Evolutionary conservation across 2,888 invertebrate genomes (phyloP).

Genomic region (Orchestes rusci): DNA sequence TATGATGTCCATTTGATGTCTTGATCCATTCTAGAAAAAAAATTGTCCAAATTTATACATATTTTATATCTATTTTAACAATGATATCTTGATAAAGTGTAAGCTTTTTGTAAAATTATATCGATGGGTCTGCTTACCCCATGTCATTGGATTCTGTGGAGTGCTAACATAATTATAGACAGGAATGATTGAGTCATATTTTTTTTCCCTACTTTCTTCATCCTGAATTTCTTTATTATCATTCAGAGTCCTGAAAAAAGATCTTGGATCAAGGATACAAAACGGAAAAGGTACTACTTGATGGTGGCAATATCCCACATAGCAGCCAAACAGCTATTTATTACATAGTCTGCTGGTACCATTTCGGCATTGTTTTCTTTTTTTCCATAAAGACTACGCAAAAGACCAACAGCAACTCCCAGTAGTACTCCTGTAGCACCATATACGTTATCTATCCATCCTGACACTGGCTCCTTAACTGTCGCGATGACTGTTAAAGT

Average conservation of each 20-base stretch:
- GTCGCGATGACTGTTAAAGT: conserved; percentile 33
- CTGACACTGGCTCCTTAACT: conserved; percentile 41
- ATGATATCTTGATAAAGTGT: too few relatives aligned
- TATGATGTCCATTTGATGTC: too few relatives aligned
- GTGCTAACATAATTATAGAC: conserved; percentile 86
- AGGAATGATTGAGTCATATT: conserved; percentile 46
- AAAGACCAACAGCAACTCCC: conserved; percentile 52
- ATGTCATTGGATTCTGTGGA: conserved; percentile 71
- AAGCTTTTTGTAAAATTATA: too few relatives aligned
- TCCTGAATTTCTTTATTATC: conserved; percentile 30
- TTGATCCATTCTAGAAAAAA: too few relatives aligned
- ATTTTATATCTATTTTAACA: too few relatives aligned
- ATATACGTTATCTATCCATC: conserved; percentile 66
- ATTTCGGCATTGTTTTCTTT: conserved; percentile 52
- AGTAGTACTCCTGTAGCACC: conserved; percentile 49
- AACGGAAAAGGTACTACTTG: conserved; percentile 27
- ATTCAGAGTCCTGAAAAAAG: conserved; percentile 28
- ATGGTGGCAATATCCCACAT: conserved; percentile 32
- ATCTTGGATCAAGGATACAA: neutral
- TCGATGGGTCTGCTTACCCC: conserved; percentile 57
- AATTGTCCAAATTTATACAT: too few relatives aligned
- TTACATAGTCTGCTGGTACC: conserved; percentile 51
- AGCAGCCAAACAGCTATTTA: conserved; percentile 31
- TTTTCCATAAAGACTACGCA: conserved; percentile 53
- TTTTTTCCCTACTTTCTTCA: conserved; percentile 26